Percentiles rank a stretch among this genome's conserved stretches.
Conservation (phyloP, 2,888 invertebrate species). For the Vanessa cardui region DNA sequence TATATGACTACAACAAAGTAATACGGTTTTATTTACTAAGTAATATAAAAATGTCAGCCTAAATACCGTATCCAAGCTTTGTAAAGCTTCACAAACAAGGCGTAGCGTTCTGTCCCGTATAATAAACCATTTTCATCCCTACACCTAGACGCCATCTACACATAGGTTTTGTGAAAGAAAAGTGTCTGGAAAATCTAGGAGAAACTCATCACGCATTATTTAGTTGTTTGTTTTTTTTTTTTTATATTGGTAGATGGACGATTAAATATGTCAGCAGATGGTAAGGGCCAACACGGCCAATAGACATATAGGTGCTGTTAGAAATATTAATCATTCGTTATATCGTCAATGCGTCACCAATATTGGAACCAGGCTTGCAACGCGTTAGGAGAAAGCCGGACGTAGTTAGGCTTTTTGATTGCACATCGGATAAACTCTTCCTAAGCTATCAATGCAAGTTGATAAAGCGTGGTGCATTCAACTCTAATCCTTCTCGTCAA, state of each 20-base stretch:
- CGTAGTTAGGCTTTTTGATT: too few species aligned
- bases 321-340: too few species aligned
- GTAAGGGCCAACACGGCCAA: too few species aligned
- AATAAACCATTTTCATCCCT: constrained; percentile 35
- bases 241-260: neutral
- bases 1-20: neutral
- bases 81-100: constrained; percentile 1
- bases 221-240: neutral
- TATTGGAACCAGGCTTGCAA: too few species aligned
- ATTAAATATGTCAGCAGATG: too few species aligned
- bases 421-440: too few species aligned
- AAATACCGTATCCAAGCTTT: constrained; percentile 24
- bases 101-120: constrained; percentile 30
- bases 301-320: too few species aligned
- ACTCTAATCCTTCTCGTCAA: too few species aligned
- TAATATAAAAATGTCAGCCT: neutral
- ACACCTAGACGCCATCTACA: constrained; percentile 17
- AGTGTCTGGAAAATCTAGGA: constrained; percentile 7
- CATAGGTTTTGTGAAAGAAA: constrained; percentile 18
- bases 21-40: neutral
- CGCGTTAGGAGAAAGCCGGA: too few species aligned
- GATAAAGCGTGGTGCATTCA: too few species aligned
- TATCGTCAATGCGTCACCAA: too few species aligned
- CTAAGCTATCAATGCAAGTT: too few species aligned
- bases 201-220: neutral